phyloP scores from a whole-genome alignment of 1,140 invertebrate species.

The Monomorium pharaonis region DNA sequence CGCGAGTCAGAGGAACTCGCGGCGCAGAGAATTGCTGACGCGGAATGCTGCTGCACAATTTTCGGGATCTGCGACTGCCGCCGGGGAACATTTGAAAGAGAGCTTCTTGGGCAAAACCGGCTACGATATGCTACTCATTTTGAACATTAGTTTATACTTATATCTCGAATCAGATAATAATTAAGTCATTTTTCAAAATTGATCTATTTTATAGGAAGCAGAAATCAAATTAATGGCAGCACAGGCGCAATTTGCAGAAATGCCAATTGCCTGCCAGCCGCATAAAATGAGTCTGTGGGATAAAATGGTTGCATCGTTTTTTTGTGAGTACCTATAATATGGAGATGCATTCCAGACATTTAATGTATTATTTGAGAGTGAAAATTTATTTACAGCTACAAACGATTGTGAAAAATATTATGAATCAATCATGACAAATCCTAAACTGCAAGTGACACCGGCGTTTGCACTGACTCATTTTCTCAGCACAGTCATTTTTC shows the following conservation, averaged over 20 bases:
- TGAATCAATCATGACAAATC: slow-evolving; percentile 71
- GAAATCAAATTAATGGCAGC: slow-evolving; percentile 71
- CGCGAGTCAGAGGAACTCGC: no score
- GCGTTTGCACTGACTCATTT: slow-evolving; percentile 74
- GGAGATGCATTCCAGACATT: not conserved
- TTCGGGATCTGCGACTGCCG: no score
- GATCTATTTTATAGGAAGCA: slow-evolving; percentile 70
- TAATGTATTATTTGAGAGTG: not conserved
- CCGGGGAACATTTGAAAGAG: no score
- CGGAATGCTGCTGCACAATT: no score
- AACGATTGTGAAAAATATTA: slow-evolving; percentile 76
- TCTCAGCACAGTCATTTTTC: slow-evolving; percentile 59
- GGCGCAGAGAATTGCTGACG: no score
- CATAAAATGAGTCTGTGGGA: slow-evolving; percentile 68
- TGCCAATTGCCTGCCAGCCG: slow-evolving; percentile 73
- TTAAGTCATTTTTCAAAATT: not conserved
- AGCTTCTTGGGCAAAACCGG: no score
- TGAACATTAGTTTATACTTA: no score
- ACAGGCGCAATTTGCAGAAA: slow-evolving; percentile 64
- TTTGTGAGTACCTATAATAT: slow-evolving; percentile 24
- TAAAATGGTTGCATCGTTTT: slow-evolving; percentile 33
- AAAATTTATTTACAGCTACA: slow-evolving; percentile 44
- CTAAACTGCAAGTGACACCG: slow-evolving; percentile 76
- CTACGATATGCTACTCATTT: no score
- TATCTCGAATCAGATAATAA: not conserved